Conservation (phyloP, 2,797 vertebrate species). For the Gymnodraco acuticeps region DNA sequence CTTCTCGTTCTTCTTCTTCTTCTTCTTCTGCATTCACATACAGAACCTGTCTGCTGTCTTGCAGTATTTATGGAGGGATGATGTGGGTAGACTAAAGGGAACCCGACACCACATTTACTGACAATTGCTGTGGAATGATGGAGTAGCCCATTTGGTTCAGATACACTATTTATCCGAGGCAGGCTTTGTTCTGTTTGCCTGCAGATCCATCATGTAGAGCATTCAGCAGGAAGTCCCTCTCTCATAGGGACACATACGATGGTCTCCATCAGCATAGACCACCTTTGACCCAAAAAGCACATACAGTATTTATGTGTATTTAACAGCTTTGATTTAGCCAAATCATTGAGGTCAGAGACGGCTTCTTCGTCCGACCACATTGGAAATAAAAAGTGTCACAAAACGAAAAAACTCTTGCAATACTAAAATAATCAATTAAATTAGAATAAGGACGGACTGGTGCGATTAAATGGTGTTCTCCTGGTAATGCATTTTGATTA, state of each 20-base stretch:
- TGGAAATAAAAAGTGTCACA: background rate
- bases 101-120: constrained; percentile 83
- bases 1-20: background rate
- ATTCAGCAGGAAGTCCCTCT: constrained; percentile 22
- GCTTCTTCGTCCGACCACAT: background rate
- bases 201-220: constrained; percentile 65
- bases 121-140: constrained; percentile 79
- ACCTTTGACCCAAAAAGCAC: background rate
- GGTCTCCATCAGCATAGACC: constrained; percentile 19
- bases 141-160: constrained; percentile 81
- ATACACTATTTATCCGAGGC: constrained; percentile 61
- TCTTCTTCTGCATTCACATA: background rate
- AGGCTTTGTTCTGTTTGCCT: constrained; percentile 59
- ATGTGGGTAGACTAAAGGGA: constrained; percentile 68
- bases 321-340: background rate
- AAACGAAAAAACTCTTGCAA: too few species aligned
- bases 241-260: background rate
- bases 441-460: background rate
- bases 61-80: constrained; percentile 76
- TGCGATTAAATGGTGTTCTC: background rate
- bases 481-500: background rate
- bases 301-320: constrained; percentile 13
- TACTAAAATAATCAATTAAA: too few species aligned
- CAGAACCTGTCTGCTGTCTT: constrained; percentile 68
- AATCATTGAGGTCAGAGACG: background rate